Evolutionary conservation across 2,888 invertebrate species (phyloP).

Genomic region (Mesorhabditis spiculigera): DNA sequence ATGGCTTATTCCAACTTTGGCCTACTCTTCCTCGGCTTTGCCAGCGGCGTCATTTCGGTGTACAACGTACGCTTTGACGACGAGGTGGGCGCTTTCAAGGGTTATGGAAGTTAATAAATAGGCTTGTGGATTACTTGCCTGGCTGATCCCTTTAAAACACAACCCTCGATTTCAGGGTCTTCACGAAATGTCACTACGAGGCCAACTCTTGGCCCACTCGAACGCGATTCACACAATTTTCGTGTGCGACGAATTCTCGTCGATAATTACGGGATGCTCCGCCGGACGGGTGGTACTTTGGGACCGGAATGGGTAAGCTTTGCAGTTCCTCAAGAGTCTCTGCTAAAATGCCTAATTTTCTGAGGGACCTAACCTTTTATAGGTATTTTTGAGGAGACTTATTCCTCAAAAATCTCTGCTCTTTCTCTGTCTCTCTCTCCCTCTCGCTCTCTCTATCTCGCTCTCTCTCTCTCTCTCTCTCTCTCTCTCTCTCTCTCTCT

Average conservation of each 20-base stretch:
- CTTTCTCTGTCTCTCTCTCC: no score
- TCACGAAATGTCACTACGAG: neutral
- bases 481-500: no score
- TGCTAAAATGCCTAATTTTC: neutral
- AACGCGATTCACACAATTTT: neutral
- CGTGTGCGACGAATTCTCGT: constrained; percentile 2
- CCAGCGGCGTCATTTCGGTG: neutral
- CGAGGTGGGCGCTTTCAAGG: neutral
- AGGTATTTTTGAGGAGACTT: no score
- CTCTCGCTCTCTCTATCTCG: no score
- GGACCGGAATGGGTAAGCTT: constrained; percentile 3
- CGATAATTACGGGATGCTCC: neutral
- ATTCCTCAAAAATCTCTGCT: no score
- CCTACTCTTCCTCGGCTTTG: constrained; percentile 1
- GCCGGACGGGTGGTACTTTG: neutral
- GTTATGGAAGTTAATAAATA: no score
- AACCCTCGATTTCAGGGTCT: neutral
- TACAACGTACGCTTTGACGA: neutral
- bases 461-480: no score
- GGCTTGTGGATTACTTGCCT: neutral
- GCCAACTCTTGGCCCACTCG: constrained; percentile 6
- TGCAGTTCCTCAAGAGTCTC: neutral
- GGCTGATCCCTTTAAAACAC: no score
- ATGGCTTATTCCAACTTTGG: neutral
- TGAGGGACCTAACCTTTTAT: neutral